Base-by-base conservation (phyloP, 2,888 invertebrate genomes). In the Amiota mariae region DNA sequence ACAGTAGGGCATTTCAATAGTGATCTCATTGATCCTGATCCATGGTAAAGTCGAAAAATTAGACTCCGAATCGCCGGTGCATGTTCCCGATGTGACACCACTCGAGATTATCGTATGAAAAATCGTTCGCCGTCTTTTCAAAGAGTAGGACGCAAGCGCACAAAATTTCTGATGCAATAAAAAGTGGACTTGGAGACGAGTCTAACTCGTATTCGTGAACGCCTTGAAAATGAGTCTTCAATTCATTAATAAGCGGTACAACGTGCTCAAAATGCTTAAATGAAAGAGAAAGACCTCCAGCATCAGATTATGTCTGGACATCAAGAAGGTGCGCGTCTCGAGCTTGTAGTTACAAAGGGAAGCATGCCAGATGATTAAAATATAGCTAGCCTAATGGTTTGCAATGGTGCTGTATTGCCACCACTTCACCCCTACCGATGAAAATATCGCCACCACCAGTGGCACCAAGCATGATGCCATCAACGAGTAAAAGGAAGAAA, bases 351-450 rank as follows among this genome's bases (percentile, higher is more conserved):
- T 78, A 96, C 94, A 80, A 96, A 96, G 81, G 97, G 97, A 78
- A 96, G 96, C 91, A 93, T 97, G 87, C 97, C 97, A 9, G 97
- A 98, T 88, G 98, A 98, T 88, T 96, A 97, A 46, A 98, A 97
- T 92, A 95, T 94, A 75, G 91, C 92, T 71, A 91, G 91, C 0
- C 82, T 90, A 2, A 89, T 87, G 1, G 71, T 93, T 90, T 56
- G 92, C 90, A 48, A 92, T 91, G 89, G 89, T 4, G 89, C 89
- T 13, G 92, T 93, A 0, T 93, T 94, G 1, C 92, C 93, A 12
- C 87, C 88, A n/a, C 87, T 89, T 87, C 89, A n/a, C 85, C 88
- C 61, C 87, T 89, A 71, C 82, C 87, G 47, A 85, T 87, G 64
- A 84, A 84, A 66, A 79, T 87, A 47, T 85, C 86, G 67, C 91